phyloP scores from a whole-genome alignment of 2,888 invertebrate species.

The Conistra vaccinii region DNA sequence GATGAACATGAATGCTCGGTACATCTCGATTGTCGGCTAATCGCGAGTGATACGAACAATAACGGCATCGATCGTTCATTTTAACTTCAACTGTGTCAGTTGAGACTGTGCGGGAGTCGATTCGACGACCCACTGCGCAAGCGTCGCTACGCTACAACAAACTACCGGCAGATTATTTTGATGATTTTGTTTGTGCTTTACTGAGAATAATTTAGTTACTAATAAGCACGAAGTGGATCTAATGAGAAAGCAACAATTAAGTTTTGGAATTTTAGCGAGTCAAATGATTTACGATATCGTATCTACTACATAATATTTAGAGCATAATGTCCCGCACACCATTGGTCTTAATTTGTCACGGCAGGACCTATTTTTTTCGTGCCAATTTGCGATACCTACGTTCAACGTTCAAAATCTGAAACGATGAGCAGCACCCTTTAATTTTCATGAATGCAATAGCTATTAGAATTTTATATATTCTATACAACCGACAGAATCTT shows the following conservation, averaged over 20 bases:
- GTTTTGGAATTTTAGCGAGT: slow-evolving; percentile 9
- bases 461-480: too few relatives aligned
- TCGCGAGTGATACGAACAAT: slow-evolving; percentile 78
- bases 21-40: slow-evolving; percentile 68
- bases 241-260: slow-evolving; percentile 28
- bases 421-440: too few relatives aligned
- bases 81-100: slow-evolving; percentile 76
- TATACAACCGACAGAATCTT: too few relatives aligned
- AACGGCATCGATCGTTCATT: slow-evolving; percentile 82
- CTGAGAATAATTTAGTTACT: slow-evolving; percentile 25
- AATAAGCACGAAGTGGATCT: slow-evolving; percentile 47
- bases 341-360: too few relatives aligned
- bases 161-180: slow-evolving; percentile 19
- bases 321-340: too few relatives aligned
- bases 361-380: too few relatives aligned
- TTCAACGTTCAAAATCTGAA: too few relatives aligned
- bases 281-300: background rate
- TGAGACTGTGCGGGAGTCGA: slow-evolving; percentile 47
- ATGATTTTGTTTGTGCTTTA: slow-evolving; percentile 8
- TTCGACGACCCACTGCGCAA: slow-evolving; percentile 54
- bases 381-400: too few relatives aligned
- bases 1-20: slow-evolving; percentile 44
- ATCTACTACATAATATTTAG: too few relatives aligned
- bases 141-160: slow-evolving; percentile 30
- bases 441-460: too few relatives aligned